phyloP scores from a whole-genome alignment of 2,113 vertebrate genomes.

The Sporophila hypoxantha region DNA sequence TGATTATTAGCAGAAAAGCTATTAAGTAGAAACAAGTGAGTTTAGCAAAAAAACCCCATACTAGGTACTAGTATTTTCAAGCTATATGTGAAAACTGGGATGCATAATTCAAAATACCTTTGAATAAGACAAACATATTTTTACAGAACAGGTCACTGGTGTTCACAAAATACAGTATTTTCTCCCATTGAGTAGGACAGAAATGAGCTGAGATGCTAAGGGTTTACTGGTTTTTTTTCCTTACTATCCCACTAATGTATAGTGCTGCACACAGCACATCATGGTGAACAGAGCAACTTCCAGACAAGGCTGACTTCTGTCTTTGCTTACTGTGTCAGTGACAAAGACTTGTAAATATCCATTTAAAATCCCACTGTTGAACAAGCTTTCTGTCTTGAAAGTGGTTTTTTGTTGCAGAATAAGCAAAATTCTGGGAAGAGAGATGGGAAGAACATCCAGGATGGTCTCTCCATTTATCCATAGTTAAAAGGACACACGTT shows the following conservation, averaged over 20 bases:
- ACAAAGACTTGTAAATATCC: not conserved
- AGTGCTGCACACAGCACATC: not conserved
- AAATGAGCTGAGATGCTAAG: not conserved
- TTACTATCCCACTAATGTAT: not conserved
- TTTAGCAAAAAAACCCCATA: not conserved
- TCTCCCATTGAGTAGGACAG: not conserved
- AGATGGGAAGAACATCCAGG: not conserved
- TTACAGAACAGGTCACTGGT: not conserved
- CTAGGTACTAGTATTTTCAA: not conserved
- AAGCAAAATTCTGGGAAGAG: not conserved
- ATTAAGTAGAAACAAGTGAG: not conserved
- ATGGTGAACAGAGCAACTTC: not conserved
- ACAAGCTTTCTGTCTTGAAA: not conserved
- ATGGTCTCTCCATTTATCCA: not conserved
- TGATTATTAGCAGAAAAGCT: not conserved
- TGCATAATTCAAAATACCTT: not conserved
- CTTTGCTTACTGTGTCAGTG: not conserved
- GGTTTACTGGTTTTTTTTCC: not conserved
- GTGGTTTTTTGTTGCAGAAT: not conserved
- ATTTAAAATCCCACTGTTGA: not conserved
- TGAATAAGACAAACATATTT: not conserved
- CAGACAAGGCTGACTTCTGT: not conserved
- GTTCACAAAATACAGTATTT: not conserved
- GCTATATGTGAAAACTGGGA: not conserved
- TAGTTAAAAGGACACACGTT: not conserved